Percentiles rank a stretch among this genome's conserved stretches.
These are phyloP conservation scores for Misgurnus mizolepis DNA, from an alignment of 2,113 vertebrate species.

Conservation along the genomic window DNA sequence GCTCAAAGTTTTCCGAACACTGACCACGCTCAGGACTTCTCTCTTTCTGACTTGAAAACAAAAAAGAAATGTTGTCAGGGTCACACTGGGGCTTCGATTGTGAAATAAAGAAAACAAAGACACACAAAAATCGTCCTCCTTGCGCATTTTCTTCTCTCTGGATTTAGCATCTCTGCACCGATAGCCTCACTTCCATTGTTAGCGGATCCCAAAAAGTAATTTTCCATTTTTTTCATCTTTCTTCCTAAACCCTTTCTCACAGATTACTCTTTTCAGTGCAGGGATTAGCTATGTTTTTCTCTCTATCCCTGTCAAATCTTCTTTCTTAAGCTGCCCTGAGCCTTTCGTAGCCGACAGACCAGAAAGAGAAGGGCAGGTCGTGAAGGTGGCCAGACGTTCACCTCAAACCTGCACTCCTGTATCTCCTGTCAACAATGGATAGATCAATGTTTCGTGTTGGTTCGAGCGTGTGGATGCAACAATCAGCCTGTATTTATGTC, in stretches of 20 bases:
- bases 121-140: slow-evolving; percentile 33
- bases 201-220: slow-evolving; percentile 61
- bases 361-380: slow-evolving; percentile 64
- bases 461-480: slow-evolving; percentile 48
- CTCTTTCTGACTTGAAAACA: not conserved
- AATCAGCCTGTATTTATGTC: slow-evolving; percentile 38
- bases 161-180: slow-evolving; percentile 40
- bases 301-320: slow-evolving; percentile 71
- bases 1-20: slow-evolving; percentile 29
- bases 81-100: not conserved
- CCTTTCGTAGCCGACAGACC: slow-evolving; percentile 69
- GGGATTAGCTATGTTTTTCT: slow-evolving; percentile 77
- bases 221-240: slow-evolving; percentile 53
- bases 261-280: slow-evolving; percentile 74
- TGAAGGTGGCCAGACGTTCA: slow-evolving; percentile 66
- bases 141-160: slow-evolving; percentile 19
- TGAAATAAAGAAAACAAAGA: not conserved
- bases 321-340: slow-evolving; percentile 71
- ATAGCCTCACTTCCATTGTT: slow-evolving; percentile 51
- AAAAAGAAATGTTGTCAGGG: not conserved
- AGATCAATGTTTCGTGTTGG: not conserved
- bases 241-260: slow-evolving; percentile 62
- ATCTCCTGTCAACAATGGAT: slow-evolving; percentile 16
- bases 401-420: slow-evolving; percentile 58
- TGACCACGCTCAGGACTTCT: not conserved